A percentile compares a stretch with the other conserved stretches of the same genome.
These are phyloP conservation scores for Rattus rattus DNA, from an alignment of 2,113 vertebrate species.

Conservation along the genomic window DNA sequence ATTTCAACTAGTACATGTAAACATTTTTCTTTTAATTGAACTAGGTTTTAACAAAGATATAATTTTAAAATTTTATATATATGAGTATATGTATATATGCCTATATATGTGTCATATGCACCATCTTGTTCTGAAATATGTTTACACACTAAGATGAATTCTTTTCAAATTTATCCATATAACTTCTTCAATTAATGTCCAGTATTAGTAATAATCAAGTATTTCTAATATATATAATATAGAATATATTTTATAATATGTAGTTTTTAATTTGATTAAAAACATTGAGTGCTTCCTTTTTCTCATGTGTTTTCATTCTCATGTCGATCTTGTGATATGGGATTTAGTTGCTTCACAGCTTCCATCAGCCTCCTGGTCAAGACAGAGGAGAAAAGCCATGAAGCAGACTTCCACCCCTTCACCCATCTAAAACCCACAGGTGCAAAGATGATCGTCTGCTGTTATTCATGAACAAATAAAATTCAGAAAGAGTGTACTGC, in stretches of 20 bases:
- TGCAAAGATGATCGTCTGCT: conserved; percentile 20
- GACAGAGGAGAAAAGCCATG: not conserved
- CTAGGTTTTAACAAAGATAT: not conserved
- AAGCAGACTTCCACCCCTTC: not conserved
- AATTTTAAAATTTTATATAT: not conserved
- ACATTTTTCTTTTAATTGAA: not conserved
- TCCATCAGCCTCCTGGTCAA: not conserved
- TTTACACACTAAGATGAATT: not conserved
- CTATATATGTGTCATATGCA: not conserved
- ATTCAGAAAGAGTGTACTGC: not conserved
- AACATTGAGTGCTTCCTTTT: not conserved
- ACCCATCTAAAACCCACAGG: not conserved
- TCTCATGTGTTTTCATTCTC: not conserved
- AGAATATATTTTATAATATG: too few species aligned
- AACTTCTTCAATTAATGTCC: not conserved
- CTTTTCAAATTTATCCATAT: not conserved
- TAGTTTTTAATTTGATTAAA: not conserved
- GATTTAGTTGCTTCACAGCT: not conserved
- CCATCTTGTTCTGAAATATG: not conserved
- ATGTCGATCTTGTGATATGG: not conserved
- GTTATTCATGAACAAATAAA: not conserved
- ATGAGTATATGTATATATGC: not conserved
- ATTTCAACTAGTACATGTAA: not conserved
- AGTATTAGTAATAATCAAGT: not conserved
- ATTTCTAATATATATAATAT: not conserved